phyloP scores from a whole-genome alignment of 1,140 invertebrate species.

The Oedothorax gibbosus region DNA sequence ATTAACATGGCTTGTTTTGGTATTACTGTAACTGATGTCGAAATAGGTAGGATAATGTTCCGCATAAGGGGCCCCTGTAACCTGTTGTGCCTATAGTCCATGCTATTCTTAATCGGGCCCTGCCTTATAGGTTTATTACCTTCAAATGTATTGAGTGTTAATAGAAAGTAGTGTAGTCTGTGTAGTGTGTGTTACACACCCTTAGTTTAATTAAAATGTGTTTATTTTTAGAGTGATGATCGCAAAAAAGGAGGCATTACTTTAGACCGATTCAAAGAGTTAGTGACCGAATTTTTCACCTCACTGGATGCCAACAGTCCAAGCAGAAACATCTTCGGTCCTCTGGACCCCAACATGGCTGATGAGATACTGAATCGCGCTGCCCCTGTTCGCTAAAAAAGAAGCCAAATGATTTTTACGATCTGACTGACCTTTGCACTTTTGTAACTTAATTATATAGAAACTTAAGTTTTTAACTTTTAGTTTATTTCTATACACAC shows the following conservation, averaged over 20 bases:
- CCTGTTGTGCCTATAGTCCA: no score
- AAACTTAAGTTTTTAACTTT: no score
- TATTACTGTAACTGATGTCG: no score
- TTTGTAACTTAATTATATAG: no score
- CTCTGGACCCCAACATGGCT: slow-evolving; percentile 56
- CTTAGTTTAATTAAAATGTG: no score
- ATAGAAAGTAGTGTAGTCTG: no score
- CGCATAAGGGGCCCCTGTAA: no score
- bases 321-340: slow-evolving; percentile 61
- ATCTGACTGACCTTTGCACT: no score
- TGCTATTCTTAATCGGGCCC: no score
- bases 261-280: slow-evolving; percentile 54
- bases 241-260: slow-evolving; percentile 54
- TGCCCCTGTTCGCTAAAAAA: slow-evolving; percentile 28
- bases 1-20: no score
- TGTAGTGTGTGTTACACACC: neutral
- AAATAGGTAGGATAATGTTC: no score
- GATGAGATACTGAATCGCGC: slow-evolving; percentile 56
- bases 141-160: neutral
- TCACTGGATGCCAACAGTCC: slow-evolving; percentile 57
- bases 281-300: slow-evolving; percentile 60
- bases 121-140: neutral
- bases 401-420: neutral
- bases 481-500: no score
- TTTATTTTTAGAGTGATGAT: slow-evolving; percentile 48